Evolutionary conservation across 1,140 invertebrate genomes (phyloP).

Genomic region (Megalopta genalis): DNA sequence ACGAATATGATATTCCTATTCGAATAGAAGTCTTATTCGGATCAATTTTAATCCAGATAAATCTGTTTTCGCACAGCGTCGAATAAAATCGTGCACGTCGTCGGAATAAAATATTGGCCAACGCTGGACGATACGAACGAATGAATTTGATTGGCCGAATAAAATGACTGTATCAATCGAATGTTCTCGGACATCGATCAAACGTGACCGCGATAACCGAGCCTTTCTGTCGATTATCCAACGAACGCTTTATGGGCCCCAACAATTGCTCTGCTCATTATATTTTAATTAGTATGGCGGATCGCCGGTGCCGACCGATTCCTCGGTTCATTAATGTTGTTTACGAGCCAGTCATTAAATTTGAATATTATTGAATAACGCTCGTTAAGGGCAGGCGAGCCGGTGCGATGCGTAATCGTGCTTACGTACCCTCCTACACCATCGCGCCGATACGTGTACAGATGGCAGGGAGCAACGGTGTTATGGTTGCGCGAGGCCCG

Average conservation of each 20-base stretch:
- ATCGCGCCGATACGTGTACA: background rate
- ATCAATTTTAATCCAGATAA: too few relatives aligned
- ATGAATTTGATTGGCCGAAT: background rate
- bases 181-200: conserved; percentile 37
- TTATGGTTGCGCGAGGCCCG: background rate
- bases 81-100: too few relatives aligned
- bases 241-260: conserved; percentile 70
- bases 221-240: conserved; percentile 41
- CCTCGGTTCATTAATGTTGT: conserved; percentile 74
- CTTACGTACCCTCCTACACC: conserved; percentile 32
- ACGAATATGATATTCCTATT: too few relatives aligned
- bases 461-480: conserved; percentile 8
- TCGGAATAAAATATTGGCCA: background rate
- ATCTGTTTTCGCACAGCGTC: too few relatives aligned
- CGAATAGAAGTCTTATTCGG: too few relatives aligned
- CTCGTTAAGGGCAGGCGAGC: conserved; percentile 67
- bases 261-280: conserved; percentile 78
- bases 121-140: background rate
- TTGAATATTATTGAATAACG: conserved; percentile 77
- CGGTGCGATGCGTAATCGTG: conserved; percentile 56
- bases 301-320: conserved; percentile 64
- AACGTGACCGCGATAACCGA: background rate
- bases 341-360: conserved; percentile 76
- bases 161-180: conserved; percentile 23
- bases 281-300: conserved; percentile 76